Base-by-base conservation (phyloP, 2,888 invertebrate genomes). In the Athalia rosae region DNA sequence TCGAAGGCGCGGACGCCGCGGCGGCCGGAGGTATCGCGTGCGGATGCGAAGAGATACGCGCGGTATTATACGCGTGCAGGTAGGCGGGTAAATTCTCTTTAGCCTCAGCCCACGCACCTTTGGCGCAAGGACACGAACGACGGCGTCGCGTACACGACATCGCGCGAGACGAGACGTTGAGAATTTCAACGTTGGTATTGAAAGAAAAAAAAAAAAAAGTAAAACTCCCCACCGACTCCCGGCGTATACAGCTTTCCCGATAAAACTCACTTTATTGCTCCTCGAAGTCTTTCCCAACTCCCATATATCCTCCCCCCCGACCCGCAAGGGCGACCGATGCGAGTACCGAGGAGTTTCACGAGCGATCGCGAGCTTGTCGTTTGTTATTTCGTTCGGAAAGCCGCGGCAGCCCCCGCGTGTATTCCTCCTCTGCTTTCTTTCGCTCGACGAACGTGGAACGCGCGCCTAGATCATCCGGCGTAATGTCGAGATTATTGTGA, bases 101-200 rank as follows among this genome's bases (percentile, higher is more conserved):
- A 71, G 71, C 71, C 58, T 58, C 71, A 71, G 74, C 74, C 74
- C 74, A 74, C 74, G 74, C 74, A 62, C 48, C 13, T 41, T 3
- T 50, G 9, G 43, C 41, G 41, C 45, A 6, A 48, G n/a, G 71
- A 28, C 74, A 74, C 48, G 74, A 48, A 74, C 74, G 41, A 45
- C 28, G 13, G 13, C 11, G n/a, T n/a, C n/a, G 61, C 48, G 28
- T 28, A 61, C n/a, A 41, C 58, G 45, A 73, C 59, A n/a, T 45
- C 67, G 45, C 41, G 13, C 71, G 45, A 48, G 50, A 53, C 56
- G 28, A 69, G 69, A 56, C 56, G 69, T 69, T 56, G 8, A 69
- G 69, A 69, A 69, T 69, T 69, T 69, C 69, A 56, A 69, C 69
- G 69, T 69, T 69, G 56, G 69, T 69, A 61, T 28, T 13, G 28